These are phyloP conservation scores for Platygyra sinensis DNA, from an alignment of 64 coral and sea anemone genomes.

Conservation along the genomic window DNA sequence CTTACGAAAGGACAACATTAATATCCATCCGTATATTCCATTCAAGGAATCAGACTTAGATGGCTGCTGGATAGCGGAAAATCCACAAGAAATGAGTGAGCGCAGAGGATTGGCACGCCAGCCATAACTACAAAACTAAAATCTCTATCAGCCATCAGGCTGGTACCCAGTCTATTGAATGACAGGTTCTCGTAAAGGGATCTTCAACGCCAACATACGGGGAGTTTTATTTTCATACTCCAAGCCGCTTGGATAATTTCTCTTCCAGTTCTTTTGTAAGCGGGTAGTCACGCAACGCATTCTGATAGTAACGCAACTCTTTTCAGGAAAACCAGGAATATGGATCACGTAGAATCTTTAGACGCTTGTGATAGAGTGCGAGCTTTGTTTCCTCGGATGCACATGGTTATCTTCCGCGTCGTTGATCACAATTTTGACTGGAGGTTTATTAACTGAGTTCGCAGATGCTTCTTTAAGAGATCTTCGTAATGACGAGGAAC, in stretches of 20 bases:
- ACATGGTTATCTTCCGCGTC: background rate
- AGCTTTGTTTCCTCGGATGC: background rate
- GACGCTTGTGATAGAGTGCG: slow-evolving; percentile 24
- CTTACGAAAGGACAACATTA: too few relatives aligned
- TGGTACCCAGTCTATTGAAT: background rate
- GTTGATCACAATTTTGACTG: background rate
- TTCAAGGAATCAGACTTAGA: too few relatives aligned
- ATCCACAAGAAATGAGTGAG: too few relatives aligned
- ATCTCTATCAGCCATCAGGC: background rate
- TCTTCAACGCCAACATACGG: background rate
- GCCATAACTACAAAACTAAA: too few relatives aligned
- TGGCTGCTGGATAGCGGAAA: too few relatives aligned
- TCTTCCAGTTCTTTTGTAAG: too few relatives aligned
- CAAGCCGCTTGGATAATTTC: background rate
- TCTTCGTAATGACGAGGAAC: slow-evolving; percentile 4
- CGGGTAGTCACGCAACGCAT: too few relatives aligned
- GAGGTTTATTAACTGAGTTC: background rate
- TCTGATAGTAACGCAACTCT: background rate
- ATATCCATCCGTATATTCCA: too few relatives aligned
- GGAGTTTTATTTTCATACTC: background rate
- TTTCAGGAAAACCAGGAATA: background rate
- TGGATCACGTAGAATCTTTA: background rate
- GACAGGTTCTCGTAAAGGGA: background rate
- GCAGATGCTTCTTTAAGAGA: slow-evolving; percentile 14
- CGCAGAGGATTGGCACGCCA: too few relatives aligned